Percentiles rank a stretch among this genome's conserved stretches.
Evolutionary conservation across 2,888 invertebrate species (phyloP).

Genomic region (Phyto melanocephala): DNA sequence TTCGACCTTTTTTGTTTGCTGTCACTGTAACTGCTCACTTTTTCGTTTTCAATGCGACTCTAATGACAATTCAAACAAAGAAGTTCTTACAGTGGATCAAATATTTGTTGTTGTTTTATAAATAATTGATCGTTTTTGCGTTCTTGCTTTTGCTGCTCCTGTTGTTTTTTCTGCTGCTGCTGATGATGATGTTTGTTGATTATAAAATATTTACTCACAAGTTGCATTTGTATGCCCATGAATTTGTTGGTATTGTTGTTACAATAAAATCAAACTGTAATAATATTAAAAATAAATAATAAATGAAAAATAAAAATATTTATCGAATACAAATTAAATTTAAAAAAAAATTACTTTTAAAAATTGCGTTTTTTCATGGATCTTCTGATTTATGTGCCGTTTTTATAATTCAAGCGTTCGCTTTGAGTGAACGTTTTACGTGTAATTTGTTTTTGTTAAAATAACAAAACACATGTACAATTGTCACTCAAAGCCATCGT

Average conservation of each 20-base stretch:
- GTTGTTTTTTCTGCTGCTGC: slow-evolving; percentile 45
- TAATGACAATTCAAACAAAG: slow-evolving; percentile 41
- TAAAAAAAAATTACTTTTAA: not conserved
- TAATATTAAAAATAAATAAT: not conserved
- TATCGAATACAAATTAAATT: not conserved
- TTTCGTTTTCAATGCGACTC: not conserved
- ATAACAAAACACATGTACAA: no score
- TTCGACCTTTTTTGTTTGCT: not conserved
- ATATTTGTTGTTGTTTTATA: slow-evolving; percentile 63
- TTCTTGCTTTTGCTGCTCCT: slow-evolving; percentile 61
- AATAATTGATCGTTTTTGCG: slow-evolving; percentile 59
- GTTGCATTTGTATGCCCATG: slow-evolving; percentile 70
- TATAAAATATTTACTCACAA: slow-evolving; percentile 70
- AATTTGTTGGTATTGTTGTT: slow-evolving; percentile 5
- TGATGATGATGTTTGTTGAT: slow-evolving; percentile 63
- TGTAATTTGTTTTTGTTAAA: no score
- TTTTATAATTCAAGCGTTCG: no score
- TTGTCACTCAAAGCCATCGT: no score
- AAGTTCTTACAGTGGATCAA: slow-evolving; percentile 64
- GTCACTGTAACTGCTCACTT: not conserved
- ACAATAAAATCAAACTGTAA: slow-evolving; percentile 26
- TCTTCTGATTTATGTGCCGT: no score
- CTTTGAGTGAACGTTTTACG: no score
- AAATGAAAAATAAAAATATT: not conserved
- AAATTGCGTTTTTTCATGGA: no score